Base-by-base conservation (phyloP, 2,113 vertebrate genomes). In the Neomonachus schauinslandi region DNA sequence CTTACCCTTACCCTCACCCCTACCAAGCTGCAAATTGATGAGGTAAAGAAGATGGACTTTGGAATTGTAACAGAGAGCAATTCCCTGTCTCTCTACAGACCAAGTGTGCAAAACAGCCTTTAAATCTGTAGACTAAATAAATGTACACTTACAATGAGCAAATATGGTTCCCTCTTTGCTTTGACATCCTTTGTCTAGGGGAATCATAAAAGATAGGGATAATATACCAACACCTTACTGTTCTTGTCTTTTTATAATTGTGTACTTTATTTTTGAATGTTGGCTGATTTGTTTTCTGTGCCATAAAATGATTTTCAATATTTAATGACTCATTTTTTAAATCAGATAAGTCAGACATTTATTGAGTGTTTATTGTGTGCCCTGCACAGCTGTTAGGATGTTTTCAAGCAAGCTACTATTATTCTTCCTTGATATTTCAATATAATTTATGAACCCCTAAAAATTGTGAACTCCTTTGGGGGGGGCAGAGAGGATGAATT, bases 301-400 rank as follows among this genome's bases (percentile, higher is more conserved):
- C 42, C 67, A 31, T 96, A 61, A 96, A 96, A 93, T 97, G 51
- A 94, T 97, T 98, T 97, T 95, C 72, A 97, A 94, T 92, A 94
- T 98, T 97, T 97, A 96, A 94, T 83, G 76, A 89, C 57, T 97
- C 39, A 57, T 90, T 97, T 97, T 98, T 92, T 77, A 92, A 97
- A 90, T 91, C 33, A 9, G 39, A 1, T 85, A 93, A 93, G 87
- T 72, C 76, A 84, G 67, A 69, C 69, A 55, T 95, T 89, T 96
- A 90, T 93, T 92, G 86, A 92, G 57, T 87, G 46, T 19, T 57
- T 93, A 59, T 67, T 88, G 46, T 89, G 33, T 97, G 61, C n/a
- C 84, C 39, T 28, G 7, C 49, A 42, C n/a, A 94, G 69, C 36
- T 96, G 55, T 95, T 90, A 92, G n/a, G 31, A 59, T 97, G 59